Evolutionary conservation across 2,888 invertebrate genomes (phyloP).

Genomic region (Pyrochroa serraticornis): DNA sequence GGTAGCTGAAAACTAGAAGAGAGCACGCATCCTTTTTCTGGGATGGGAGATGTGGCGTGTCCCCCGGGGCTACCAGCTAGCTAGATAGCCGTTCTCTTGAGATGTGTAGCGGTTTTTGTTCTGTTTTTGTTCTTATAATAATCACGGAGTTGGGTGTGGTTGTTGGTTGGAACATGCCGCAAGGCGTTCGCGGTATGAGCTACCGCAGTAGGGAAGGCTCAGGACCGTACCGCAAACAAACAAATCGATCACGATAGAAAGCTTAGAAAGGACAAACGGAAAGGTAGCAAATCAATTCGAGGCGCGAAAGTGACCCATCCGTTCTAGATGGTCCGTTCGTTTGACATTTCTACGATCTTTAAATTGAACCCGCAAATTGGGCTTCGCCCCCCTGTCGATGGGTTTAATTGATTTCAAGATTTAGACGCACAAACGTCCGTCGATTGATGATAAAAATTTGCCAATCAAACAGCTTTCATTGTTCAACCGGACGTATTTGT

Average conservation of each 20-base stretch:
- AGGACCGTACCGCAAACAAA: conserved; percentile 28
- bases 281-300: not conserved
- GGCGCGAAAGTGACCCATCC: not conserved
- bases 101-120: conserved; percentile 30
- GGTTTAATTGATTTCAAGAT: no score
- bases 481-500: no score
- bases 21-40: conserved; percentile 14
- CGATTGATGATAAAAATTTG: no score
- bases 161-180: conserved; percentile 37
- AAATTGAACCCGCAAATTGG: no score
- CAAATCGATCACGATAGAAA: not conserved
- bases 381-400: no score
- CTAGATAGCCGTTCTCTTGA: conserved; percentile 6
- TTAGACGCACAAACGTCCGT: no score
- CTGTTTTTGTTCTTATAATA: conserved; percentile 28
- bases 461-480: no score
- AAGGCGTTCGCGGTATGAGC: conserved; percentile 30
- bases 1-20: conserved; percentile 17
- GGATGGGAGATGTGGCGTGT: conserved; percentile 25
- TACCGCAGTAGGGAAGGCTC: conserved; percentile 29
- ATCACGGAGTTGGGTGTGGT: conserved; percentile 40
- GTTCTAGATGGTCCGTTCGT: not conserved
- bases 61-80: conserved; percentile 17
- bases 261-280: not conserved
- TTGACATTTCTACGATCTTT: no score